Conservation (phyloP, 2,888 invertebrate species). For the Eumacrocentrus americanus region DNA sequence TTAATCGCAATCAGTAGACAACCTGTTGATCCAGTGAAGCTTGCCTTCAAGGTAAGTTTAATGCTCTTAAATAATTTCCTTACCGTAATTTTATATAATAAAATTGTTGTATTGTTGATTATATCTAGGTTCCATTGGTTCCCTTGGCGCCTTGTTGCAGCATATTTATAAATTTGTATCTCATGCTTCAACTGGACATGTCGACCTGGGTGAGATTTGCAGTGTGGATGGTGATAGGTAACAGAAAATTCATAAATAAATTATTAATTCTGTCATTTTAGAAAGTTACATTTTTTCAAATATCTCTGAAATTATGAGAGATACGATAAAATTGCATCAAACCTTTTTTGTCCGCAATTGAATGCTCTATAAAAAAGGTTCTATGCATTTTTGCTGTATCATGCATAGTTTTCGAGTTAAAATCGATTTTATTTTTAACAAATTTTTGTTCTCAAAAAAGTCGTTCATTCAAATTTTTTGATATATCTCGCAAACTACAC, state of each 20-base stretch:
- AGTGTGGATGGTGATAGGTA: slow-evolving; percentile 83
- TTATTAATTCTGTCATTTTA: not conserved
- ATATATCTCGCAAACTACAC: too few relatives aligned
- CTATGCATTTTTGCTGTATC: too few relatives aligned
- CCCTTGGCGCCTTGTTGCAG: slow-evolving; percentile 85
- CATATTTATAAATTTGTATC: slow-evolving; percentile 84
- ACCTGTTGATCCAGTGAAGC: slow-evolving; percentile 67
- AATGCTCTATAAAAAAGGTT: too few relatives aligned
- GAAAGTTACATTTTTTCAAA: too few relatives aligned
- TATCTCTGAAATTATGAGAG: too few relatives aligned
- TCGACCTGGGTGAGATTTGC: slow-evolving; percentile 89
- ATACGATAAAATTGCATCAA: too few relatives aligned
- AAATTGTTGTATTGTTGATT: slow-evolving; percentile 32
- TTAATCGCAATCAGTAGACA: slow-evolving; percentile 72
- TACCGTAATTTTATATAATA: too few relatives aligned
- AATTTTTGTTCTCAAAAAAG: too few relatives aligned
- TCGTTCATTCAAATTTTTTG: too few relatives aligned
- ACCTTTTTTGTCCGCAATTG: too few relatives aligned
- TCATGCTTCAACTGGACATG: slow-evolving; percentile 86
- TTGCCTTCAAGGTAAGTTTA: slow-evolving; percentile 73
- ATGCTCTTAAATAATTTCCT: slow-evolving; percentile 11
- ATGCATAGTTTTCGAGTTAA: too few relatives aligned
- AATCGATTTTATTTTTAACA: too few relatives aligned
- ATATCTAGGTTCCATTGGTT: slow-evolving; percentile 84
- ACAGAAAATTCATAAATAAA: slow-evolving; percentile 36